phyloP scores from a whole-genome alignment of 1,140 invertebrate species.

The Cotesia vestalis region DNA sequence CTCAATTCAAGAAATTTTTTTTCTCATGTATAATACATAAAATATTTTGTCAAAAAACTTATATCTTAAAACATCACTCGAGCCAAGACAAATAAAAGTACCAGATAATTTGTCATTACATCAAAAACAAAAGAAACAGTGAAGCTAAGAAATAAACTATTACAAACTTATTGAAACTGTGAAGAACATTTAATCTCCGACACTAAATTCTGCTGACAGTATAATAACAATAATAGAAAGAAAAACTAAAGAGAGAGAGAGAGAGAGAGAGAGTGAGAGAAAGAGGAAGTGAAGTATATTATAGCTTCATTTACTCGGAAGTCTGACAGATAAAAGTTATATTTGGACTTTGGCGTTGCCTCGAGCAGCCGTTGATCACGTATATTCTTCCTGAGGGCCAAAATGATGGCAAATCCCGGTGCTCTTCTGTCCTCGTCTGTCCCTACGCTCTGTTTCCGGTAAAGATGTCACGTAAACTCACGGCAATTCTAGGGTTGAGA shows the following conservation, averaged over 20 bases:
- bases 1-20: too few species aligned
- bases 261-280: not conserved
- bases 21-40: too few species aligned
- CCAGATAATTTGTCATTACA: too few species aligned
- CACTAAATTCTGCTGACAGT: not conserved
- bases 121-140: too few species aligned
- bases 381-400: constrained; percentile 24
- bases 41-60: too few species aligned
- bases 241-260: not conserved
- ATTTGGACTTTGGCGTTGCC: constrained; percentile 15
- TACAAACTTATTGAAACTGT: too few species aligned
- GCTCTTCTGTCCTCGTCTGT: not conserved
- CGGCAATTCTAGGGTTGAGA: not conserved
- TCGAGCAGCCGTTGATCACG: constrained; percentile 22
- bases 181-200: not conserved
- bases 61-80: too few species aligned
- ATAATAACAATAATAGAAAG: not conserved
- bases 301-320: constrained; percentile 17
- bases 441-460: not conserved
- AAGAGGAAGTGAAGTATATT: not conserved
- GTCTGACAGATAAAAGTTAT: constrained; percentile 27
- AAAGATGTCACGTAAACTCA: constrained; percentile 20
- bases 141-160: too few species aligned
- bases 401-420: constrained; percentile 21
- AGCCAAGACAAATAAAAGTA: too few species aligned